These are phyloP conservation scores for Spisula solida DNA, from an alignment of 2,888 invertebrate genomes.

Conservation along the genomic window DNA sequence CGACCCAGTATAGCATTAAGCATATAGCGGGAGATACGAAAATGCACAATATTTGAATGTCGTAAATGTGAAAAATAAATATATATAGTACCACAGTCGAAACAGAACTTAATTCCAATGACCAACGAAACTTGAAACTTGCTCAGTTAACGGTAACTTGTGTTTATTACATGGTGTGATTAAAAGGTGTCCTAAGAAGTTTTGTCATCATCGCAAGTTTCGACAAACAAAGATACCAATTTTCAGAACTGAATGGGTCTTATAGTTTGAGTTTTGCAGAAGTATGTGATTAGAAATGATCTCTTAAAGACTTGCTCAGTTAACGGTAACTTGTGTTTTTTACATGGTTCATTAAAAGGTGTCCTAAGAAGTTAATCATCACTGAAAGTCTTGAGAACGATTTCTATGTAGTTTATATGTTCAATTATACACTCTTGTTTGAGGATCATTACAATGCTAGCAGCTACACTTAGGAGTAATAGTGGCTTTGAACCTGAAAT, in stretches of 20 bases:
- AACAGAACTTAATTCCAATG: too few species aligned
- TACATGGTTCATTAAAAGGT: conserved; percentile 49
- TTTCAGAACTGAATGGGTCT: too few species aligned
- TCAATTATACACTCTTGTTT: too few species aligned
- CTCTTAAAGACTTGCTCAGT: conserved; percentile 35
- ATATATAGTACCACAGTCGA: background rate
- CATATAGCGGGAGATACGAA: conserved; percentile 52
- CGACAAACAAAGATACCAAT: too few species aligned
- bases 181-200: conserved; percentile 47
- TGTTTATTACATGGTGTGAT: conserved; percentile 35
- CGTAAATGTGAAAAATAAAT: background rate
- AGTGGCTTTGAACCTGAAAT: too few species aligned
- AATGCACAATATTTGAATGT: background rate
- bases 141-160: conserved; percentile 46
- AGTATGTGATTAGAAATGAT: background rate
- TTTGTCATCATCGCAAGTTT: conserved; percentile 45
- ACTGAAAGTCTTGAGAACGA: conserved; percentile 31
- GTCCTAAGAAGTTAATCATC: conserved; percentile 47
- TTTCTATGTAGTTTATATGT: background rate
- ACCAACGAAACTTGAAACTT: too few species aligned
- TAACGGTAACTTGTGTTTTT: conserved; percentile 40
- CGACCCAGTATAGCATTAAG: conserved; percentile 36
- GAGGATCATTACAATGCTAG: too few species aligned
- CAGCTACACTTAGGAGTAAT: too few species aligned
- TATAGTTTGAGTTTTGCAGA: background rate